These are phyloP conservation scores for Pyrrhosoma nymphula DNA, from an alignment of 2,888 invertebrate species.

Conservation along the genomic window DNA sequence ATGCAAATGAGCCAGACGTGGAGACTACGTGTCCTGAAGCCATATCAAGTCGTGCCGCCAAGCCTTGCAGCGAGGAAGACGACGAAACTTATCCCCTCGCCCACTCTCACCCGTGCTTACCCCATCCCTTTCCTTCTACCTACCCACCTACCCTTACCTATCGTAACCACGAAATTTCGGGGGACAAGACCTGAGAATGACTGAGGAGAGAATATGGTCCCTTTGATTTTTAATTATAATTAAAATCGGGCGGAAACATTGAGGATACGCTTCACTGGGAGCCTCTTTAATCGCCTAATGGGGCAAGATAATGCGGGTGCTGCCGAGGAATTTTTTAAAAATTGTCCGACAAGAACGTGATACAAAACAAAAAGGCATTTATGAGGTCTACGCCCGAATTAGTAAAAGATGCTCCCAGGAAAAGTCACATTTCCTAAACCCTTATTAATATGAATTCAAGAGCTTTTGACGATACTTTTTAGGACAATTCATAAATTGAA, in stretches of 20 bases:
- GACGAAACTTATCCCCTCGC: conserved; percentile 16
- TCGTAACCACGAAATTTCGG: background rate
- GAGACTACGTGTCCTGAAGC: conserved; percentile 51
- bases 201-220: background rate
- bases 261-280: background rate
- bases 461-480: too few species aligned
- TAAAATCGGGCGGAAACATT: background rate
- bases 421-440: too few species aligned
- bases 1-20: conserved; percentile 61
- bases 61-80: background rate
- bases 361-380: too few species aligned
- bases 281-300: background rate
- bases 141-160: background rate
- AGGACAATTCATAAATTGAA: too few species aligned
- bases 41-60: conserved; percentile 36
- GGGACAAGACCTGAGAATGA: background rate
- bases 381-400: too few species aligned
- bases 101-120: background rate
- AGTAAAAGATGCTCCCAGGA: too few species aligned
- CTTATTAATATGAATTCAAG: too few species aligned
- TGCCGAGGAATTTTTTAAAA: too few species aligned
- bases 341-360: too few species aligned
- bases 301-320: too few species aligned
- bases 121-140: background rate
- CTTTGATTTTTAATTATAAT: background rate